Percentiles rank a stretch among this genome's conserved stretches.
phyloP scores from a whole-genome alignment of 2,797 vertebrate species.

The Dallia pectoralis region DNA sequence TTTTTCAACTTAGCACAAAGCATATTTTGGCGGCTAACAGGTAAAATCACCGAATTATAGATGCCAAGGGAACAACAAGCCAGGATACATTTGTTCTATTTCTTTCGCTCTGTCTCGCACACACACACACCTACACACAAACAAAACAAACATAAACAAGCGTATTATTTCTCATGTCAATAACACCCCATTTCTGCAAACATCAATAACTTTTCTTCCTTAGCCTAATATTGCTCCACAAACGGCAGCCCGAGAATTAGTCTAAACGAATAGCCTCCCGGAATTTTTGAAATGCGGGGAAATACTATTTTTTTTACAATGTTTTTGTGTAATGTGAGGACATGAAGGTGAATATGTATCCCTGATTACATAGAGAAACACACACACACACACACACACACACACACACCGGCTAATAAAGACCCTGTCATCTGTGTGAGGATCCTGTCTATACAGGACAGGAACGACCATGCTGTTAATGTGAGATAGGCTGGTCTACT shows the following conservation, averaged over 20 bases:
- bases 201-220: no score
- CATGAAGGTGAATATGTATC: no score
- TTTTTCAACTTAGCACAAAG: neutral
- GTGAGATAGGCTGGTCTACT: conserved; percentile 49
- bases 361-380: neutral
- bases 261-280: no score
- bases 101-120: neutral
- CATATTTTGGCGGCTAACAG: neutral
- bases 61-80: neutral
- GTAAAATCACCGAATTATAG: neutral
- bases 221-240: no score
- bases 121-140: conserved; percentile 25
- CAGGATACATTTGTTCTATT: no score
- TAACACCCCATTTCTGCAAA: no score
- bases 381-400: neutral
- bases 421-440: conserved; percentile 21
- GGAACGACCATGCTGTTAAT: conserved; percentile 51
- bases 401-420: neutral
- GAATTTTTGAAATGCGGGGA: no score
- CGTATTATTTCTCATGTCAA: no score
- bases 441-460: conserved; percentile 35
- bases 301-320: no score
- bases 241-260: no score
- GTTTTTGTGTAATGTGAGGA: neutral
- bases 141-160: conserved; percentile 21